These are phyloP conservation scores for Troides oblongomaculatus DNA, from an alignment of 2,888 invertebrate species.

Conservation along the genomic window DNA sequence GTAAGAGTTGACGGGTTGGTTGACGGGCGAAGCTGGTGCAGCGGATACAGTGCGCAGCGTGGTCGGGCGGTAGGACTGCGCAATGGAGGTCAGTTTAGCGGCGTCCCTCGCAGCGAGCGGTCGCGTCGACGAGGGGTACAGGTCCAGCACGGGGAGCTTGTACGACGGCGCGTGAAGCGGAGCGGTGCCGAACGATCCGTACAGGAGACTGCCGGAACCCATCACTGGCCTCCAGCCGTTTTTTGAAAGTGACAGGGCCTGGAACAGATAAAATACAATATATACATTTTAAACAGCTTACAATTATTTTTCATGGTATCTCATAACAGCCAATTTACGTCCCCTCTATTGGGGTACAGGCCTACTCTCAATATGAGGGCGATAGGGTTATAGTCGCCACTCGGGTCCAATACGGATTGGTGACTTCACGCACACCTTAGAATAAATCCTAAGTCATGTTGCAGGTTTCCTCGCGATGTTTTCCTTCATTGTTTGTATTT, in stretches of 20 bases:
- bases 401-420: too few relatives aligned
- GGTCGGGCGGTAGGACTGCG: constrained; percentile 72
- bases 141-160: constrained; percentile 60
- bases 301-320: not conserved
- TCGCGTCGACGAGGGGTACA: constrained; percentile 64
- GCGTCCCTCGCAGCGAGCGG: constrained; percentile 64
- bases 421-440: too few relatives aligned
- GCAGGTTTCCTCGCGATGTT: too few relatives aligned
- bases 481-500: too few relatives aligned
- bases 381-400: too few relatives aligned
- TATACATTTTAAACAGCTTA: not conserved
- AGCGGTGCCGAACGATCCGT: constrained; percentile 57
- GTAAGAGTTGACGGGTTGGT: constrained; percentile 72
- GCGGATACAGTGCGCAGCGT: constrained; percentile 59
- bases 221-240: constrained; percentile 83
- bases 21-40: constrained; percentile 48
- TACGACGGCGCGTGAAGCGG: constrained; percentile 64
- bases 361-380: too few relatives aligned
- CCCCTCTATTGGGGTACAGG: too few relatives aligned
- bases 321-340: too few relatives aligned
- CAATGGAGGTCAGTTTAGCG: constrained; percentile 69
- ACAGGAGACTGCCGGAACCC: constrained; percentile 64
- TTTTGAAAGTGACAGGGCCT: constrained; percentile 74
- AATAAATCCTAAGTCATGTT: too few relatives aligned
- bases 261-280: constrained; percentile 41